Percentiles rank a stretch among this genome's conserved stretches.
Evolutionary conservation across 1,140 invertebrate genomes (phyloP).

Genomic region (Ips nitidus): DNA sequence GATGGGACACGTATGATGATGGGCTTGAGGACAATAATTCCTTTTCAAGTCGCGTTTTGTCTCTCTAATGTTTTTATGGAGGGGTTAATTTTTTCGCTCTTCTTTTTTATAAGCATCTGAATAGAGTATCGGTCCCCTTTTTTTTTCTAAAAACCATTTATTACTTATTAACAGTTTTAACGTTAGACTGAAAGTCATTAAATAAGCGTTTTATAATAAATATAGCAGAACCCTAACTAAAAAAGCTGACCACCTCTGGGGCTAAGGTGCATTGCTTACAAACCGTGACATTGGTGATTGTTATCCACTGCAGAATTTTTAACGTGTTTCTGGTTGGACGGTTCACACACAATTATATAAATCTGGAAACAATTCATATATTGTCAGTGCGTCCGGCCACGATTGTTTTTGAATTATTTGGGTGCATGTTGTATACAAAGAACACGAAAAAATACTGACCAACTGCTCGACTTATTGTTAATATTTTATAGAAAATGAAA

Average conservation of each 20-base stretch:
- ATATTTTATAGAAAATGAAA: constrained; percentile 28
- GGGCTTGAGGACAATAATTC: constrained; percentile 14
- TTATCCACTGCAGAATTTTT: constrained; percentile 33
- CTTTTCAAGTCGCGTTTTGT: constrained; percentile 22
- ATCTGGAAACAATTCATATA: constrained; percentile 36
- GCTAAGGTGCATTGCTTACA: constrained; percentile 30
- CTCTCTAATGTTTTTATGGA: constrained; percentile 19
- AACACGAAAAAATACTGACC: constrained; percentile 18
- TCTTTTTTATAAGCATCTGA: no score
- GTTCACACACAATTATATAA: constrained; percentile 34
- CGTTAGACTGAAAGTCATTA: neutral
- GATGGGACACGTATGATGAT: constrained; percentile 22
- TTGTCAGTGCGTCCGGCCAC: constrained; percentile 31
- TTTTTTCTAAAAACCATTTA: no score
- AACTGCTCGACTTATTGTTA: constrained; percentile 29
- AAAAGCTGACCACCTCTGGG: constrained; percentile 9
- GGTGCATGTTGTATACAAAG: constrained; percentile 14
- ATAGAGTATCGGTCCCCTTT: no score
- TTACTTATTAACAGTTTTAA: no score
- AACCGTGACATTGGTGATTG: constrained; percentile 31
- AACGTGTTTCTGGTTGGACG: constrained; percentile 31
- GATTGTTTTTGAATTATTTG: constrained; percentile 18
- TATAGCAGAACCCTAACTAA: neutral
- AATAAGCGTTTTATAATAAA: no score
- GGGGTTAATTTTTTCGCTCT: constrained; percentile 8